phyloP scores from a whole-genome alignment of 2,888 invertebrate genomes.

The Hemistola chrysoprasaria region DNA sequence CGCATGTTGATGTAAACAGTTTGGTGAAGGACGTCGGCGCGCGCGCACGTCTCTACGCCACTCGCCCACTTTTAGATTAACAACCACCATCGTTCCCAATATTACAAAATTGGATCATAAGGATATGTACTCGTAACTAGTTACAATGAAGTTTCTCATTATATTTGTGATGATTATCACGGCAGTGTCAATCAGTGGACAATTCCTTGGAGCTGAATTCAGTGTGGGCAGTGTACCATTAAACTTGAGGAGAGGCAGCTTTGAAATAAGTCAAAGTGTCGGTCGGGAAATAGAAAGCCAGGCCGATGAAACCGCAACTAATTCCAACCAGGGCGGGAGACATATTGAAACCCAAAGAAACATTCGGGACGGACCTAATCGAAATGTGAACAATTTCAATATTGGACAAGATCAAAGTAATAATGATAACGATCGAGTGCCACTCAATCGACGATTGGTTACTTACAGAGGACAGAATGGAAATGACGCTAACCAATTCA shows the following conservation, averaged over 20 bases:
- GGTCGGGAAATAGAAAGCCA: slow-evolving; percentile 8
- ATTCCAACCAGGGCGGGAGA: slow-evolving; percentile 9
- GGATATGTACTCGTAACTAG: slow-evolving; percentile 10
- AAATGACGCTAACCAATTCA: not conserved
- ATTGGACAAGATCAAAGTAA: not conserved
- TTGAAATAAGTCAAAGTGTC: slow-evolving; percentile 14
- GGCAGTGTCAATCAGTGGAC: slow-evolving; percentile 17
- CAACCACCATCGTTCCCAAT: not conserved
- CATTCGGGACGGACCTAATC: slow-evolving; percentile 1
- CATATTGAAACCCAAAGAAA: slow-evolving; percentile 10
- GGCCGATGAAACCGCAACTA: not conserved
- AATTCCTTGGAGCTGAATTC: slow-evolving; percentile 9
- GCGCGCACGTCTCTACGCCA: slow-evolving; percentile 17
- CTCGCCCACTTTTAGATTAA: not conserved
- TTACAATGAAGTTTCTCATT: slow-evolving; percentile 17
- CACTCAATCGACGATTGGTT: not conserved
- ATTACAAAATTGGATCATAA: too few species aligned
- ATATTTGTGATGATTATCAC: slow-evolving; percentile 6
- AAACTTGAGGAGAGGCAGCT: slow-evolving; percentile 4
- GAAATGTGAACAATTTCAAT: slow-evolving; percentile 1
- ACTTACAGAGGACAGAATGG: not conserved
- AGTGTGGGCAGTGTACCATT: slow-evolving; percentile 7
- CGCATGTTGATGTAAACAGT: slow-evolving; percentile 19
- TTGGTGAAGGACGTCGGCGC: slow-evolving; percentile 12
- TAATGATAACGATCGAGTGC: not conserved